Evolutionary conservation across 1,140 invertebrate species (phyloP).

Genomic region (Drosophila sturtevanti): DNA sequence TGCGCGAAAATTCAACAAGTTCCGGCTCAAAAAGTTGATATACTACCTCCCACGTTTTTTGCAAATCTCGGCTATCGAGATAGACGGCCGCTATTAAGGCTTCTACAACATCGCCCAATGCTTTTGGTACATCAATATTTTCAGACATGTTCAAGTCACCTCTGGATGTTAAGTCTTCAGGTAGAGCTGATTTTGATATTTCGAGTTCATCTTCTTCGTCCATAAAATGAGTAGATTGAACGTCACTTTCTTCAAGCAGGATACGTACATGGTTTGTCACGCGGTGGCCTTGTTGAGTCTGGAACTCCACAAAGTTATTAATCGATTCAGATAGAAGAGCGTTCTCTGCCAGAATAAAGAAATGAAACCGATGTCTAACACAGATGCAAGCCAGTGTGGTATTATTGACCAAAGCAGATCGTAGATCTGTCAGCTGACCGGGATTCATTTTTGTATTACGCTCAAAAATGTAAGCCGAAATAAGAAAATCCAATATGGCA

Average conservation of each 20-base stretch:
- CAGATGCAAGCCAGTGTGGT: conserved; percentile 95
- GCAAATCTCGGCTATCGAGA: conserved; percentile 92
- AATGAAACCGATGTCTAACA: conserved; percentile 93
- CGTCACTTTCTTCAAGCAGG: conserved; percentile 87
- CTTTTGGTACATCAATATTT: conserved; percentile 95
- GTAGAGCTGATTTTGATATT: not conserved
- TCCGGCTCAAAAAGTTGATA: conserved; percentile 89
- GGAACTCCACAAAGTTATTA: conserved; percentile 91
- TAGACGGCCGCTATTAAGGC: conserved; percentile 96
- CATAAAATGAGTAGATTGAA: not conserved
- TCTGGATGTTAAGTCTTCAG: not conserved
- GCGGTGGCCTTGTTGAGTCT: conserved; percentile 87
- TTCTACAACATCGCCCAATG: conserved; percentile 96
- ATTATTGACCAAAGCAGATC: conserved; percentile 97
- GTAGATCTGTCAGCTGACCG: conserved; percentile 94
- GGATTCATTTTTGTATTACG: conserved; percentile 87
- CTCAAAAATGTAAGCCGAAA: conserved; percentile 94
- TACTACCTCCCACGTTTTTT: conserved; percentile 92
- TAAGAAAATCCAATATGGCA: conserved; percentile 96
- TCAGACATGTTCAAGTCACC: conserved; percentile 84
- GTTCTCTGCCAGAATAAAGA: conserved; percentile 87
- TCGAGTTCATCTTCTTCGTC: conserved; percentile 67
- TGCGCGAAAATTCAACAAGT: conserved; percentile 89
- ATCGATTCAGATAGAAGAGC: conserved; percentile 87
- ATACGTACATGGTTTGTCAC: conserved; percentile 86